Base-by-base conservation (phyloP, 2,797 vertebrate species). In the Xenopus petersii region DNA sequence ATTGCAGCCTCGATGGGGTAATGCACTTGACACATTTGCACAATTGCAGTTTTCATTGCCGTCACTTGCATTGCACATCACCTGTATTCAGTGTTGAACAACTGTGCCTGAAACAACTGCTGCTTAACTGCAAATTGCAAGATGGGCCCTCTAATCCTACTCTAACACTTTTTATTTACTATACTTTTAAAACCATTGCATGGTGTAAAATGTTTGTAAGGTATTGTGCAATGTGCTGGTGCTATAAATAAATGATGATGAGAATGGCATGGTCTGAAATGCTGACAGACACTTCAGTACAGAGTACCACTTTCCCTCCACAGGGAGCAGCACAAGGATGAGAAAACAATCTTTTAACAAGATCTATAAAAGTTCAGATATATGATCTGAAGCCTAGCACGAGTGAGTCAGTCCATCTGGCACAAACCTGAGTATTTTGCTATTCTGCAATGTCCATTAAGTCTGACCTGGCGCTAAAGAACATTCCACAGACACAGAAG, bases 401-500 rank as follows among this genome's bases (percentile, higher is more conserved):
- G n/a, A 70, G 58, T 21, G 9, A 33, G 73, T 10, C 30, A 64
- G 33, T 56, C 54, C 61, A 75, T 75, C 51, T 75, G 74, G 74
- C 60, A 70, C 51, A 70, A 75, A 70, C 24, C 46, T 74, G 65
- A 56, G 17, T 64, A 33, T 36, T 69, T 64, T 30, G 11, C 10
- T 63, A 10, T 48, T 21, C 60, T 75, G 73, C n/a, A 42, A 75
- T 64, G 63, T 66, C 55, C 67, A 70, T 75, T 75, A 75, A 47
- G 54, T n/a, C 30, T 54, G 12, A 21, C 73, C 65, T 12, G 51
- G 33, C 56, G 49, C 16, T 70, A n/a, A 64, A 61, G 64, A 58
- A 75, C 42, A 70, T 75, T 70, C 60, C 74, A 75, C 21, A 75
- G 15, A 13, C 16, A n/a, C 51, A 47, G 64, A 17, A 15, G 33